Evolutionary conservation across 2,888 invertebrate species (phyloP).

Genomic region (Cotesia congregata): DNA sequence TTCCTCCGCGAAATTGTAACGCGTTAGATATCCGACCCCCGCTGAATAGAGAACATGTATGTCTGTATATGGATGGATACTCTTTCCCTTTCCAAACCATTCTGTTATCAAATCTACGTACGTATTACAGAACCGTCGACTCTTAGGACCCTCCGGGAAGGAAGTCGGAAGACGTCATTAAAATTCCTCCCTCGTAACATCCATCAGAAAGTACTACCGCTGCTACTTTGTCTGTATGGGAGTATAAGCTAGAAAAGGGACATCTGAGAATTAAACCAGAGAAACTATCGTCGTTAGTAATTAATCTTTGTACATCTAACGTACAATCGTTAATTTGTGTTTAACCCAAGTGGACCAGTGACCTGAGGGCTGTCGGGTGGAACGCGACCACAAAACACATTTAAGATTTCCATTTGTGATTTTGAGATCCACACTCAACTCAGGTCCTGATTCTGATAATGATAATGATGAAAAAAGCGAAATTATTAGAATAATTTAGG

Average conservation of each 20-base stretch:
- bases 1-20: conserved; percentile 64
- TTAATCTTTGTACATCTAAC: conserved; percentile 43
- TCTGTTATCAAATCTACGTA: conserved; percentile 69
- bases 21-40: conserved; percentile 57
- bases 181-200: conserved; percentile 59
- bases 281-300: conserved; percentile 43
- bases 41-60: conserved; percentile 27
- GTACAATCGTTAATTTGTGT: conserved; percentile 36
- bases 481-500: background rate
- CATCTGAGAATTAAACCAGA: conserved; percentile 10
- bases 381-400: conserved; percentile 42
- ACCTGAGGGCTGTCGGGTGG: conserved; percentile 1
- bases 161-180: conserved; percentile 53
- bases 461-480: background rate
- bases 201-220: conserved; percentile 52
- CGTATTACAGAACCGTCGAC: conserved; percentile 49
- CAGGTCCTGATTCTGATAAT: background rate
- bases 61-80: conserved; percentile 55
- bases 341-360: conserved; percentile 32
- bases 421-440: background rate
- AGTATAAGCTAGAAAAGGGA: conserved; percentile 7
- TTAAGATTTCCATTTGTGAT: conserved; percentile 59
- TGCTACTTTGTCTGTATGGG: background rate
- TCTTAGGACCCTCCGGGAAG: conserved; percentile 40
- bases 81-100: conserved; percentile 57